Evolutionary conservation across 2,113 vertebrate genomes (phyloP).

Genomic region (Leptobrachium ailaonicum): DNA sequence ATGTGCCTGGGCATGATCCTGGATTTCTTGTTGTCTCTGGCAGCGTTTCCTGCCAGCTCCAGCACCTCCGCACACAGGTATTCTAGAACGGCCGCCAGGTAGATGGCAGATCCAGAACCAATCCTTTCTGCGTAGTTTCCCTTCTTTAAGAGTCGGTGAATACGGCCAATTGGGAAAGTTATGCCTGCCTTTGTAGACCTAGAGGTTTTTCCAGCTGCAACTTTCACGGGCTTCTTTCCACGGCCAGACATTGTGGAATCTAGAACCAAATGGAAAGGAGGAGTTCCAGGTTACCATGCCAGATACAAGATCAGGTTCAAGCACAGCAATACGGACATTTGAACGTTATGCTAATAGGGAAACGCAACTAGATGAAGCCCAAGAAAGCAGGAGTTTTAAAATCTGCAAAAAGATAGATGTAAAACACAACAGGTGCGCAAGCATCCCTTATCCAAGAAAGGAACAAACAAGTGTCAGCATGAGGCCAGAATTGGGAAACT

Average conservation of each 20-base stretch:
- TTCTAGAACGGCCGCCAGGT: constrained; percentile 70
- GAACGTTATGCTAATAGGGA: too few relatives aligned
- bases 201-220: constrained; percentile 14
- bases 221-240: constrained; percentile 57
- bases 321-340: too few relatives aligned
- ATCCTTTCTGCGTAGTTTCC: constrained; percentile 62
- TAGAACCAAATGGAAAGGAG: not conserved
- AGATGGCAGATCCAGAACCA: constrained; percentile 62
- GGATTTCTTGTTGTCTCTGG: constrained; percentile 65
- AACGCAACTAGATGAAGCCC: too few relatives aligned
- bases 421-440: too few relatives aligned
- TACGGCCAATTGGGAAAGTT: constrained; percentile 70
- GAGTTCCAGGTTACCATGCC: too few relatives aligned
- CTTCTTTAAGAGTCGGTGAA: constrained; percentile 64
- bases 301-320: too few relatives aligned
- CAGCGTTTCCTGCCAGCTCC: constrained; percentile 72
- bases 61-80: constrained; percentile 73
- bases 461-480: too few relatives aligned
- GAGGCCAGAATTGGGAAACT: too few relatives aligned
- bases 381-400: too few relatives aligned
- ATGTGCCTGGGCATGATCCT: constrained; percentile 72
- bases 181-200: constrained; percentile 64
- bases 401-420: too few relatives aligned
- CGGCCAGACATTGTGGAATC: constrained; percentile 67
- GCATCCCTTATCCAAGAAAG: too few relatives aligned